Evolutionary conservation across 2,888 invertebrate species (phyloP).

Genomic region (Uropetala carovei): DNA sequence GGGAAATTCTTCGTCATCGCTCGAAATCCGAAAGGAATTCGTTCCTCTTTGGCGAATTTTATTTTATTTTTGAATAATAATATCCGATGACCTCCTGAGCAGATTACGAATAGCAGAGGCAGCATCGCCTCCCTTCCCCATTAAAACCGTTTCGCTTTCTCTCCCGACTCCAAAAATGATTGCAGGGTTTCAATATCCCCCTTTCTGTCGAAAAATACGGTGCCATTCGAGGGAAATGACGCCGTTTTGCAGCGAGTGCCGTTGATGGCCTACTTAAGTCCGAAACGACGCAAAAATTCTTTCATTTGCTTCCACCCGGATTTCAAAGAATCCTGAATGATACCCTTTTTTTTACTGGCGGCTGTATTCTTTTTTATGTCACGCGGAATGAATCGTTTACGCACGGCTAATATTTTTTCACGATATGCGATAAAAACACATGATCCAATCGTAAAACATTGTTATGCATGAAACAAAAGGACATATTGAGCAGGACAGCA

Average conservation of each 20-base stretch:
- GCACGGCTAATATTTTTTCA: neutral
- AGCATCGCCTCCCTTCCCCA: neutral
- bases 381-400: neutral
- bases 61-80: neutral
- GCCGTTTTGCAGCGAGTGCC: constrained; percentile 50
- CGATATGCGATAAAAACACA: neutral
- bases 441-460: too few relatives aligned
- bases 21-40: neutral
- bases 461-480: too few relatives aligned
- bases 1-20: neutral
- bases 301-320: constrained; percentile 13
- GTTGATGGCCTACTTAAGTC: constrained; percentile 47
- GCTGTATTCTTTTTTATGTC: neutral
- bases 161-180: constrained; percentile 27
- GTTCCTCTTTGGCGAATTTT: neutral
- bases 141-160: constrained; percentile 38
- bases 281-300: constrained; percentile 42
- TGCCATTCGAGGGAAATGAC: constrained; percentile 43
- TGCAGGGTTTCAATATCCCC: constrained; percentile 49
- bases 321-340: neutral
- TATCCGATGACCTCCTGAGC: neutral
- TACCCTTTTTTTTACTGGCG: neutral
- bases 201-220: neutral
- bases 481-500: too few relatives aligned
- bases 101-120: neutral